Evolutionary conservation across 2,888 invertebrate species (phyloP).

Genomic region (Crepidodera aurea): DNA sequence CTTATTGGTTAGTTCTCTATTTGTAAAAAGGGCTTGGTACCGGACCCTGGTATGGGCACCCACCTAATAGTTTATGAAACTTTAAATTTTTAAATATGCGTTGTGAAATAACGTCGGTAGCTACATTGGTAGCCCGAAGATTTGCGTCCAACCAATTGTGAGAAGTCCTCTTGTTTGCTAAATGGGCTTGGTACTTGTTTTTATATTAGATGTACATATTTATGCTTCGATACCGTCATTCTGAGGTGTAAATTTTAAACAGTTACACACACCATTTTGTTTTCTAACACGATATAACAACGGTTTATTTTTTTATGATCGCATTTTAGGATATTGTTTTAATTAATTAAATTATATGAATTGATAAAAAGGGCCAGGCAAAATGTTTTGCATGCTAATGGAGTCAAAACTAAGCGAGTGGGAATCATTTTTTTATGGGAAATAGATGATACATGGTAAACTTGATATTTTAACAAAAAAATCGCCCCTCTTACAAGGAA

Average conservation of each 20-base stretch:
- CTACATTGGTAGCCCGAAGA: constrained; percentile 41
- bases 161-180: constrained; percentile 48
- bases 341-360: no score
- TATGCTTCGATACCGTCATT: constrained; percentile 5
- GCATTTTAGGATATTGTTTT: no score
- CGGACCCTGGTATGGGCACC: constrained; percentile 7
- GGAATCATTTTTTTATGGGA: no score
- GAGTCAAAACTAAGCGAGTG: no score
- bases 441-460: no score
- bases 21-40: constrained; percentile 37
- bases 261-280: constrained; percentile 20
- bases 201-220: constrained; percentile 21
- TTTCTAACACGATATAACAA: no score
- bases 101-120: constrained; percentile 19
- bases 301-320: no score
- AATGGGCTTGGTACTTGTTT: constrained; percentile 41
- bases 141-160: constrained; percentile 49
- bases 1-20: constrained; percentile 27
- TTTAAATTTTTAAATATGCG: constrained; percentile 5
- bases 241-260: constrained; percentile 15
- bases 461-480: no score
- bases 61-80: constrained; percentile 6
- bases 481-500: no score
- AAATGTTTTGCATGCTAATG: no score
- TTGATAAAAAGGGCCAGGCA: no score